These are phyloP conservation scores for Drosophila borealis DNA, from an alignment of 2,888 invertebrate genomes.

Conservation along the genomic window DNA sequence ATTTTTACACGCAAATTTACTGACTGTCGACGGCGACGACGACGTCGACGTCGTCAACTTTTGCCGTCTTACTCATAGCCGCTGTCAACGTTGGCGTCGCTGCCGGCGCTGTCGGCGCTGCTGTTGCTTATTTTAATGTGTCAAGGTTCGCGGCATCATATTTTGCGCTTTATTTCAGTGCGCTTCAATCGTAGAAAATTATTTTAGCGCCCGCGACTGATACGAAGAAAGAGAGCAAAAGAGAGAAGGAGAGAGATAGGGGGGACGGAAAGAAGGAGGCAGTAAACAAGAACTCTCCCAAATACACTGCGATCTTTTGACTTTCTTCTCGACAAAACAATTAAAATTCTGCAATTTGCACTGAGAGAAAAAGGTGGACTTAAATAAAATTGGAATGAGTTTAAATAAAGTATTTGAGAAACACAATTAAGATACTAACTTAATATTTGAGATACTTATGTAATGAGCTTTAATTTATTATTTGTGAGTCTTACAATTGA, in stretches of 20 bases:
- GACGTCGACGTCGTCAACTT: constrained; percentile 31
- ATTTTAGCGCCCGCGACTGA: constrained; percentile 37
- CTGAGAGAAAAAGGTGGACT: not conserved
- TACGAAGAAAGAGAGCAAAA: constrained; percentile 6
- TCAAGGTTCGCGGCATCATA: constrained; percentile 83
- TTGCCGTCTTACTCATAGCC: constrained; percentile 60
- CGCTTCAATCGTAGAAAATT: constrained; percentile 57
- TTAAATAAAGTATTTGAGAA: too few species aligned
- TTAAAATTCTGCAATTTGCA: not conserved
- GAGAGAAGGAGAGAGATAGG: not conserved
- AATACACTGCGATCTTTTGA: constrained; percentile 1
- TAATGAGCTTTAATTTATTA: too few species aligned
- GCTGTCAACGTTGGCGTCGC: constrained; percentile 37
- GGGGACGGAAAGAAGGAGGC: not conserved
- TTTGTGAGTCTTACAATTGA: too few species aligned
- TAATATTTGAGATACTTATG: too few species aligned
- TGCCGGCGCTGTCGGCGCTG: constrained; percentile 20
- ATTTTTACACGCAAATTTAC: constrained; percentile 71
- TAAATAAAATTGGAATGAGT: not conserved
- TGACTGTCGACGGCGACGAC: constrained; percentile 43
- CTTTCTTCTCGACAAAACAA: constrained; percentile 6
- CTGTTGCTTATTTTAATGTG: constrained; percentile 80
- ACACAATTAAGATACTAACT: too few species aligned
- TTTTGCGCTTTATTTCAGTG: constrained; percentile 74
- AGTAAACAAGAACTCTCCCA: not conserved